Evolutionary conservation across 2,797 vertebrate species (phyloP).

Genomic region (Sebastes cheni): DNA sequence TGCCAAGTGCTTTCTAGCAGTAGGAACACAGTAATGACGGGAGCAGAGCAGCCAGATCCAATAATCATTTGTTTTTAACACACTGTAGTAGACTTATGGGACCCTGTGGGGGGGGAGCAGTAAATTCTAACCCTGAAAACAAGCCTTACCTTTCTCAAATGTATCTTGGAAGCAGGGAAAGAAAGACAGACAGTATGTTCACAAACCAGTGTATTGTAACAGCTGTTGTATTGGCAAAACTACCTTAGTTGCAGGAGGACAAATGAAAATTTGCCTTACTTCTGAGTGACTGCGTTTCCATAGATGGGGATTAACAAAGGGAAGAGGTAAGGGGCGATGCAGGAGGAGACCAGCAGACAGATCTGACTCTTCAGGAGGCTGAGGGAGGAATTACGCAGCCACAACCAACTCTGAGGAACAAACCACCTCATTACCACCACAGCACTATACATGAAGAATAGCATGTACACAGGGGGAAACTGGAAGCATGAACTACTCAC

Average conservation of each 20-base stretch:
- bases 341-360: constrained; percentile 90
- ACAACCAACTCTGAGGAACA: constrained; percentile 82
- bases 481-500: constrained; percentile 70
- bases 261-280: constrained; percentile 76
- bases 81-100: not conserved
- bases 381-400: constrained; percentile 81
- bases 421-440: not conserved
- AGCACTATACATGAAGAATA: accelerated
- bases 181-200: constrained; percentile 31
- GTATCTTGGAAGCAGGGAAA: constrained; percentile 50
- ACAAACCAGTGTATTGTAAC: constrained; percentile 8
- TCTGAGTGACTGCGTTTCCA: constrained; percentile 81
- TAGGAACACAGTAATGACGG: not conserved
- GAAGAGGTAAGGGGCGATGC: constrained; percentile 91
- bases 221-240: not conserved
- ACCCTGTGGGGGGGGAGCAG: not conserved
- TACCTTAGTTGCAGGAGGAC: not conserved
- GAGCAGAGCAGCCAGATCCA: not conserved
- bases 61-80: not conserved
- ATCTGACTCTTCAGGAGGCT: constrained; percentile 86
- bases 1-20: not conserved
- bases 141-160: constrained; percentile 50
- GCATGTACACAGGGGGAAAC: not conserved
- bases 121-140: not conserved
- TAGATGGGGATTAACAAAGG: constrained; percentile 88